A percentile compares a stretch with the other conserved stretches of the same genome.
Conservation (phyloP, 1,140 invertebrate genomes). For the Vanessa tameamea region DNA sequence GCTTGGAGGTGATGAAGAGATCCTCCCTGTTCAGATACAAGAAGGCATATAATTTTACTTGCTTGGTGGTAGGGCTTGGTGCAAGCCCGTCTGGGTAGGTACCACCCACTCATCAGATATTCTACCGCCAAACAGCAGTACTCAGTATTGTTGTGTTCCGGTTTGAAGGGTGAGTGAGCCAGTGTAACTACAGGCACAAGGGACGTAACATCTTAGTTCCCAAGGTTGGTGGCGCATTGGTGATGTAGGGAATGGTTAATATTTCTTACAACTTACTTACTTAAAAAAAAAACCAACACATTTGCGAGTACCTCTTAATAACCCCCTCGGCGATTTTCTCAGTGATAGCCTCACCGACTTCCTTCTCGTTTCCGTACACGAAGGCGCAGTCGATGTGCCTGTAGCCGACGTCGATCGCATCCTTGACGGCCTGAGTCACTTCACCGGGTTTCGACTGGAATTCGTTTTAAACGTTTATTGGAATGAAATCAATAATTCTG, state of each 20-base stretch:
- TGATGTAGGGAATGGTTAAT: too few species aligned
- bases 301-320: constrained; percentile 81
- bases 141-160: too few species aligned
- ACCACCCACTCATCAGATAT: too few species aligned
- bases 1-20: constrained; percentile 86
- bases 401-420: constrained; percentile 89
- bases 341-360: constrained; percentile 84
- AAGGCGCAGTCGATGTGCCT: constrained; percentile 91
- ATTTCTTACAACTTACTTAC: too few species aligned
- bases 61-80: neutral
- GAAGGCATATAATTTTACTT: neutral
- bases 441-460: constrained; percentile 86
- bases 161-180: too few species aligned
- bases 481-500: too few species aligned
- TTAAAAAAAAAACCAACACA: too few species aligned
- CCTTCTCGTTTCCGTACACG: constrained; percentile 88
- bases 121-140: too few species aligned
- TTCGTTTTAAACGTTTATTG: constrained; percentile 1
- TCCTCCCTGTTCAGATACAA: constrained; percentile 80
- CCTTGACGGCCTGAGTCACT: constrained; percentile 87
- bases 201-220: too few species aligned
- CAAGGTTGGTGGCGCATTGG: too few species aligned
- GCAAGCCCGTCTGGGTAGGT: too few species aligned
- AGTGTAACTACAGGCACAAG: too few species aligned
- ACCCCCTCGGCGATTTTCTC: constrained; percentile 83